phyloP scores from a whole-genome alignment of 2,113 vertebrate genomes.

The Oenanthe melanoleuca region DNA sequence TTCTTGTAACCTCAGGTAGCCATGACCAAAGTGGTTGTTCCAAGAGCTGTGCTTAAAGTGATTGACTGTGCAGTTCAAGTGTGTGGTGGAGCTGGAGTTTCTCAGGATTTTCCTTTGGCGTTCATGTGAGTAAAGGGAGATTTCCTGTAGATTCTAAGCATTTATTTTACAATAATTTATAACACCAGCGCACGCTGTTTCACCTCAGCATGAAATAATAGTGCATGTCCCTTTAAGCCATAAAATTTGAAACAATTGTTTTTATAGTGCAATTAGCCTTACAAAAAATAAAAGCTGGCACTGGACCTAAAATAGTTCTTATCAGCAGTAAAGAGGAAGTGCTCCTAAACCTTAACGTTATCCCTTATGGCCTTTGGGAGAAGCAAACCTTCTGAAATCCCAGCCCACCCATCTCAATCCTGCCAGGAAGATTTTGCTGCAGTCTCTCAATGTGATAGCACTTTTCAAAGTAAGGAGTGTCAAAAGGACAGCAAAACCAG shows the following conservation, averaged over 20 bases:
- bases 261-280: neutral
- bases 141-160: neutral
- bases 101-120: conserved; percentile 88
- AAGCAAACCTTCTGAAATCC: neutral
- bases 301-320: neutral
- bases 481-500: accelerated
- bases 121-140: conserved; percentile 82
- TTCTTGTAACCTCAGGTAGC: conserved; percentile 78
- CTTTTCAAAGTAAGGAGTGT: neutral
- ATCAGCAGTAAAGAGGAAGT: neutral
- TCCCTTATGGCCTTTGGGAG: neutral
- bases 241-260: neutral
- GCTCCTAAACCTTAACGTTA: neutral
- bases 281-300: neutral
- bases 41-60: conserved; percentile 84
- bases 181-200: neutral
- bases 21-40: conserved; percentile 92
- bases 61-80: conserved; percentile 90
- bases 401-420: neutral
- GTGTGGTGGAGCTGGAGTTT: conserved; percentile 87
- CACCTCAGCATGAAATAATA: neutral
- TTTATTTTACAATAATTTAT: neutral
- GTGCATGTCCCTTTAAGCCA: neutral
- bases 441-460: accelerated
- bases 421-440: neutral